Evolutionary conservation across 2,888 invertebrate species (phyloP), one percentile per base, ranked within the genome.

Genomic region (Graphium colonna): DNA sequence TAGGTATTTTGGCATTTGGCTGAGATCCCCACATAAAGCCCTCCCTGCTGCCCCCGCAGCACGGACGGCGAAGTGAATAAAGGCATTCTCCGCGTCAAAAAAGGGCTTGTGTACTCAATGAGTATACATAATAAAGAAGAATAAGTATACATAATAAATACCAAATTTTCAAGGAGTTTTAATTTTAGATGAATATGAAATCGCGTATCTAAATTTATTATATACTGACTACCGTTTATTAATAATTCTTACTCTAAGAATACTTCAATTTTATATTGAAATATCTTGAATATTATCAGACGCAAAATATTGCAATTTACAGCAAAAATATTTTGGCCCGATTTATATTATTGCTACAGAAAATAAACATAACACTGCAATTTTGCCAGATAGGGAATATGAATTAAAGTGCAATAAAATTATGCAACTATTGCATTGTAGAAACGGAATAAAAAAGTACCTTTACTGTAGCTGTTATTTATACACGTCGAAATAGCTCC

Each of bases 391-490:
- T 28, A 8, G 8, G n/a, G n/a, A n/a, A n/a, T n/a, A n/a, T n/a
- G n/a, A n/a, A n/a, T n/a, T n/a, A 8, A 28, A 28, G 4, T 7
- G 28, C 28, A 28, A 28, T 7, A 28, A 28, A 4, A 28, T 7
- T 7, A 8, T 28, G 4, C 4, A 28, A 28, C 5, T 8, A 28
- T 28, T 7, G 8, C 28, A 8, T 7, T 8, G 4, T 7, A 28
- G 4, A 28, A 28, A 8, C 8, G 8, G 8, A 4, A n/a, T 7
- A 42, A 2, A 9, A 15, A 26, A 47, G 63, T 60, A 82, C 82
- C 67, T 68, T 69, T 70, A 44, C 71, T 70, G 43, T 82, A 83
- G 12, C 67, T 70, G 44, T 63, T 64, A 46, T 78, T 80, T 15
- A 73, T 61, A 15, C 73, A 71, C 0, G 77, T 75, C 0, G 69